These are phyloP conservation scores for Cataglyphis rosenhaueri DNA, from an alignment of 2,888 invertebrate species.

Conservation along the genomic window DNA sequence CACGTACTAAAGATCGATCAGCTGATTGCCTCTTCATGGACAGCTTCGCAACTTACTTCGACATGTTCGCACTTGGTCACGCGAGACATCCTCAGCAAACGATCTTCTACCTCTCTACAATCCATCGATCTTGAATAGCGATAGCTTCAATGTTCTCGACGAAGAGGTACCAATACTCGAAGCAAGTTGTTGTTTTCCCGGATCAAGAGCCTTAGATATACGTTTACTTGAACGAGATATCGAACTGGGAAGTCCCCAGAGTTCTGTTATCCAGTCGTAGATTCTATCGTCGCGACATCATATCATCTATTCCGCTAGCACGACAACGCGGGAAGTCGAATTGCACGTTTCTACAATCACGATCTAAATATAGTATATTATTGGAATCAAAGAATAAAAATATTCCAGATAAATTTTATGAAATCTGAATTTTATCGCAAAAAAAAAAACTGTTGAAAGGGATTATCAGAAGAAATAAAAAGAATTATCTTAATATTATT, in stretches of 20 bases:
- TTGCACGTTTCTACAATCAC: not conserved
- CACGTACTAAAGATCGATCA: slow-evolving; percentile 32
- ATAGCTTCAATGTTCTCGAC: slow-evolving; percentile 42
- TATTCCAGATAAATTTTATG: not conserved
- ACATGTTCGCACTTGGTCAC: slow-evolving; percentile 48
- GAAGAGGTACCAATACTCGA: slow-evolving; percentile 23
- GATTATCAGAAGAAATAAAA: not conserved
- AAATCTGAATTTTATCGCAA: not conserved
- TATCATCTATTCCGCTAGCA: slow-evolving; percentile 14
- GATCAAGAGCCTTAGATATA: slow-evolving; percentile 37
- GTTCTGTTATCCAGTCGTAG: slow-evolving; percentile 34
- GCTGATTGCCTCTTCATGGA: slow-evolving; percentile 23
- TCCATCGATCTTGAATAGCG: slow-evolving; percentile 44
- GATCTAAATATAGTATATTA: not conserved
- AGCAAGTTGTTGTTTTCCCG: slow-evolving; percentile 45
- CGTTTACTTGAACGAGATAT: slow-evolving; percentile 38
- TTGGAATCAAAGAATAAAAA: not conserved
- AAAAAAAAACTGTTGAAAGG: not conserved
- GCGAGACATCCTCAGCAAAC: slow-evolving; percentile 43
- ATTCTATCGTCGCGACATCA: slow-evolving; percentile 27
- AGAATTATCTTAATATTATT: not conserved
- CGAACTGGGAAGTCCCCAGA: slow-evolving; percentile 44
- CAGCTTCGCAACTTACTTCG: slow-evolving; percentile 28
- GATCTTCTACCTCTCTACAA: slow-evolving; percentile 33
- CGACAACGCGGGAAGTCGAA: slow-evolving; percentile 8